Percentiles rank a stretch among this genome's conserved stretches.
These are phyloP conservation scores for Penaeus japonicus DNA, from an alignment of 1,140 invertebrate genomes.

Conservation along the genomic window DNA sequence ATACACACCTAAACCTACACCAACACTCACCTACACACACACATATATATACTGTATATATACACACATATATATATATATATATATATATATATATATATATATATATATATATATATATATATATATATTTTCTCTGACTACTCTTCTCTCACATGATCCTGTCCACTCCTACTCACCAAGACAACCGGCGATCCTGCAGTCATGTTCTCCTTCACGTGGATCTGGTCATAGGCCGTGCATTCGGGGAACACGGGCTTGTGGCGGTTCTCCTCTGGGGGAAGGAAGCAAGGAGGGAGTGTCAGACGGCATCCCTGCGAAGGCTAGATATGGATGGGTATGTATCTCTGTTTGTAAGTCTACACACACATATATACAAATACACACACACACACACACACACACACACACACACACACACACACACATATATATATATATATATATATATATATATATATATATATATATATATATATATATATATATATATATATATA, in stretches of 20 bases:
- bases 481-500: too few species aligned
- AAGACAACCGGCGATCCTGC: conserved; percentile 32
- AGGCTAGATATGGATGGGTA: too few species aligned
- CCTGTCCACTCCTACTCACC: not conserved
- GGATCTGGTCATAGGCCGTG: conserved; percentile 34
- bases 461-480: too few species aligned
- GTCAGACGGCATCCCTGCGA: too few species aligned
- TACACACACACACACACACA: not conserved
- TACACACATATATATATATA: too few species aligned
- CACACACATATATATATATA: too few species aligned
- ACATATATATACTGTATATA: not conserved
- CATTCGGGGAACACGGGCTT: conserved; percentile 29
- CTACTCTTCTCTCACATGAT: not conserved
- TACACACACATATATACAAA: not conserved
- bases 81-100: too few species aligned
- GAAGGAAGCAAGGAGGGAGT: too few species aligned
- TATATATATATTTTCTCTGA: not conserved
- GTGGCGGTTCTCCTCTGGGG: conserved; percentile 28
- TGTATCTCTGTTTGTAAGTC: not conserved
- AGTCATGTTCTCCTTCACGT: conserved; percentile 37
- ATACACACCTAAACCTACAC: not conserved
- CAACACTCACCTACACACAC: not conserved
- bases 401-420: not conserved
- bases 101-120: too few species aligned
- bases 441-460: too few species aligned